A percentile compares a stretch with the other conserved stretches of the same genome.
Conservation (phyloP, 2,113 vertebrate genomes). For the Xiphophorus couchianus region DNA sequence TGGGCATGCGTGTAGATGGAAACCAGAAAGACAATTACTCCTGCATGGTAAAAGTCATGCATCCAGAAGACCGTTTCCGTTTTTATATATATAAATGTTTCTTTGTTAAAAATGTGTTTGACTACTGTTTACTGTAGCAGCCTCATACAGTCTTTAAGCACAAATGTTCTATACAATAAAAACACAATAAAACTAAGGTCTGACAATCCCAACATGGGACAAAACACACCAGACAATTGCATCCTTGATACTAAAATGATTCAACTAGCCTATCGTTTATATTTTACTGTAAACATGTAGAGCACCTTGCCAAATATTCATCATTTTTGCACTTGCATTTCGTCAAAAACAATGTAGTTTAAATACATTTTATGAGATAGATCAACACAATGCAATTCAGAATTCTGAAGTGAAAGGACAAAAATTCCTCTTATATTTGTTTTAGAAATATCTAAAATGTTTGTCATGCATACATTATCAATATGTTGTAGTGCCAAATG, state of each 20-base stretch:
- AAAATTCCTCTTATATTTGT: background rate
- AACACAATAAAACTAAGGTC: background rate
- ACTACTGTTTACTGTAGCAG: background rate
- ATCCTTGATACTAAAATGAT: constrained; percentile 5
- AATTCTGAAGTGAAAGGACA: background rate
- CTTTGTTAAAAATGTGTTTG: background rate
- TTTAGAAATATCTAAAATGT: background rate
- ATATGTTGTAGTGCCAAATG: too few relatives aligned
- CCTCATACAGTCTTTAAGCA: background rate
- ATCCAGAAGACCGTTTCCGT: background rate
- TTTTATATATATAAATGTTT: background rate
- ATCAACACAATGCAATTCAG: background rate
- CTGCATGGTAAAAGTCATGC: background rate
- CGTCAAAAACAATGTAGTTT: background rate
- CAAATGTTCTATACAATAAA: background rate
- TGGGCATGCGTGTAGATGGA: background rate
- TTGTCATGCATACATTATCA: background rate
- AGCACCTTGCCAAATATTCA: too few relatives aligned
- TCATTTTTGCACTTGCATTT: background rate
- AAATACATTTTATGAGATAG: background rate
- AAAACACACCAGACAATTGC: constrained; percentile 3
- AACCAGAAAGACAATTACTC: constrained; percentile 11
- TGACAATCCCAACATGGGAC: background rate
- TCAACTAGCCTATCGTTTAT: constrained; percentile 18
- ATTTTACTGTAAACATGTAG: constrained; percentile 40